Conservation (phyloP, 2,113 vertebrate genomes). For the Hassar affinis region DNA sequence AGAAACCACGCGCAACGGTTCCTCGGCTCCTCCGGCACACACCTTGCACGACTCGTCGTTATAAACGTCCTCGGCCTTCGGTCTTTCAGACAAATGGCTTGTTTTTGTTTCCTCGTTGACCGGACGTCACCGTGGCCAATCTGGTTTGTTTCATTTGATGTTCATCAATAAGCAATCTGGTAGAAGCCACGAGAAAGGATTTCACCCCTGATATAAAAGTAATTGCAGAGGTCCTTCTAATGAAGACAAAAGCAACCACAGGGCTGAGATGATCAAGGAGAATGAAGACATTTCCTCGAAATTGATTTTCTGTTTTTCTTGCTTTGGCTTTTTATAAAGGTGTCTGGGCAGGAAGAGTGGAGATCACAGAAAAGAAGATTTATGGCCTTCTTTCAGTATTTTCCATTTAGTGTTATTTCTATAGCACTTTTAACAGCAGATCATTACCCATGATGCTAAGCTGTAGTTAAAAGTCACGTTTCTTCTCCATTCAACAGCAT, state of each 20-base stretch:
- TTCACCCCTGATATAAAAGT: conserved; percentile 27
- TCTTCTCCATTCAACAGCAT: background rate
- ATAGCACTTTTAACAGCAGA: background rate
- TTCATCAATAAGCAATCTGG: conserved; percentile 47
- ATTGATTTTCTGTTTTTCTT: conserved; percentile 50
- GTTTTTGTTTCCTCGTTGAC: conserved; percentile 41
- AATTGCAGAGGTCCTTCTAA: conserved; percentile 50
- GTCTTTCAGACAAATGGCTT: conserved; percentile 48
- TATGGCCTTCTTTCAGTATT: background rate
- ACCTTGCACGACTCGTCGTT: background rate
- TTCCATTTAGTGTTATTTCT: background rate
- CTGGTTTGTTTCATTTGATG: conserved; percentile 54
- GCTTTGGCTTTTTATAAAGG: background rate
- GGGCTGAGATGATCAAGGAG: conserved; percentile 45
- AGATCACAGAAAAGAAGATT: background rate
- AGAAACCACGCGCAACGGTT: background rate
- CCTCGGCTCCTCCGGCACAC: background rate
- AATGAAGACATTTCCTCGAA: conserved; percentile 44
- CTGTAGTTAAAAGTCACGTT: background rate
- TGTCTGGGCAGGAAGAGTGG: background rate
- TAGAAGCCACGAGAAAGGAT: conserved; percentile 18
- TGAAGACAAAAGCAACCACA: conserved; percentile 54
- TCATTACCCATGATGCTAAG: background rate
- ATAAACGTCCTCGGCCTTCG: conserved; percentile 15
- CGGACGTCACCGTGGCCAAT: conserved; percentile 37